Percentiles rank a stretch among this genome's conserved stretches.
phyloP scores from a whole-genome alignment of 2,888 invertebrate genomes.

The Molorchus minor region DNA sequence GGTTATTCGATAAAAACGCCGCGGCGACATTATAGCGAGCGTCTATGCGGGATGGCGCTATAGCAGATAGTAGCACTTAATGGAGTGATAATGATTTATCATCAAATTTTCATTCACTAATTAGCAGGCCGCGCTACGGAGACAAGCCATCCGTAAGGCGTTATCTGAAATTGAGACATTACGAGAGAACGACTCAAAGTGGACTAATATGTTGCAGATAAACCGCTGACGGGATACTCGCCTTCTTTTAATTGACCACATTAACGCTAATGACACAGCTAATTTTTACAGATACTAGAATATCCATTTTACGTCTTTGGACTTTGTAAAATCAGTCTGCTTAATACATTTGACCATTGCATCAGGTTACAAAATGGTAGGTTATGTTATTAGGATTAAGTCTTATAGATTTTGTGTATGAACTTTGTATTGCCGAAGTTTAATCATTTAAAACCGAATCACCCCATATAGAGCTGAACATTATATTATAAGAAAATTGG shows the following conservation, averaged over 20 bases:
- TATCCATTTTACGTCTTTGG: conserved; percentile 5
- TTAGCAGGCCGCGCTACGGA: conserved; percentile 24
- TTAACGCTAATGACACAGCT: conserved; percentile 36
- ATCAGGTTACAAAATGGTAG: too few relatives aligned
- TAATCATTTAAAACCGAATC: too few relatives aligned
- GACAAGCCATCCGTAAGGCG: conserved; percentile 29
- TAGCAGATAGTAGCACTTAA: conserved; percentile 22
- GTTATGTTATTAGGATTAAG: too few relatives aligned
- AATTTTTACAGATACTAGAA: conserved; percentile 25
- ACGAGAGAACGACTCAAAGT: conserved; percentile 17
- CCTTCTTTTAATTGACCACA: conserved; percentile 42
- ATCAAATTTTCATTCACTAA: conserved; percentile 31
- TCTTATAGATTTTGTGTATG: too few relatives aligned
- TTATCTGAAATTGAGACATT: conserved; percentile 43
- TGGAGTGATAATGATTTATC: conserved; percentile 42
- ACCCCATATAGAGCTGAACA: too few relatives aligned
- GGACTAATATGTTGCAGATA: conserved; percentile 41
- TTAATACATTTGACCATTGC: too few relatives aligned
- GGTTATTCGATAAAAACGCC: conserved; percentile 5
- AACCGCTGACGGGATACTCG: conserved; percentile 37
- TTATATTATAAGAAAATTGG: too few relatives aligned
- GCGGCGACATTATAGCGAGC: background rate
- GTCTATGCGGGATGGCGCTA: conserved; percentile 2
- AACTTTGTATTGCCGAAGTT: too few relatives aligned
- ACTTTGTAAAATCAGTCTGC: too few relatives aligned